Conservation (phyloP, 2,113 vertebrate genomes). For the Asarcornis scutulata region DNA sequence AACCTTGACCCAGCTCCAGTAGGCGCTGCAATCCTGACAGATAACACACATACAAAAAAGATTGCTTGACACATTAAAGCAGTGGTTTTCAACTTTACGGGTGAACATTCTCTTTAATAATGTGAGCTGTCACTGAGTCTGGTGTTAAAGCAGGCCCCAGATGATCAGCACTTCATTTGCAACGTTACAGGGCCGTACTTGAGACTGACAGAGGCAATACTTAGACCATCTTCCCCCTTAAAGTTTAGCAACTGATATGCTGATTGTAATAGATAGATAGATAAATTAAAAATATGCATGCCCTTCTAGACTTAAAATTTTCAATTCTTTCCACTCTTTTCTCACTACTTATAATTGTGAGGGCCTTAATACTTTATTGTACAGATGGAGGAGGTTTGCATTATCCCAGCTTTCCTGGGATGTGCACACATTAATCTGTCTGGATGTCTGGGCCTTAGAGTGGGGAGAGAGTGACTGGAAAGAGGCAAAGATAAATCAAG, state of each 20-base stretch:
- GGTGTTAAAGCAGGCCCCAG: neutral
- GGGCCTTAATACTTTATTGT: neutral
- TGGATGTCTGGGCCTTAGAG: neutral
- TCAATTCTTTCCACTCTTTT: neutral
- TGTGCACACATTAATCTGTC: neutral
- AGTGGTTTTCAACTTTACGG: slow-evolving; percentile 15
- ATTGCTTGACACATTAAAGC: slow-evolving; percentile 32
- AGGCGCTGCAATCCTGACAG: slow-evolving; percentile 22
- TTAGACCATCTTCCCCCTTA: neutral
- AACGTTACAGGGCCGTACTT: neutral
- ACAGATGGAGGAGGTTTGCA: neutral
- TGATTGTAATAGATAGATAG: neutral
- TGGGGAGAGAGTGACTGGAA: neutral
- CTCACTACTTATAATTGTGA: neutral
- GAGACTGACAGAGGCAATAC: neutral
- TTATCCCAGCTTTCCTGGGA: neutral
- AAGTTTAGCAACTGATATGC: neutral
- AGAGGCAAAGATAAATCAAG: neutral
- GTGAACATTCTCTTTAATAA: slow-evolving; percentile 63
- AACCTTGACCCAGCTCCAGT: slow-evolving; percentile 52
- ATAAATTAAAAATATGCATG: neutral
- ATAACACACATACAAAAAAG: neutral
- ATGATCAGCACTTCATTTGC: slow-evolving; percentile 30
- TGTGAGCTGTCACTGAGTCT: slow-evolving; percentile 46
- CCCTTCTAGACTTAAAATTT: neutral